A percentile compares a stretch with the other conserved stretches of the same genome.
Conservation (phyloP, 2,113 vertebrate genomes). For the Thomomys bottae region DNA sequence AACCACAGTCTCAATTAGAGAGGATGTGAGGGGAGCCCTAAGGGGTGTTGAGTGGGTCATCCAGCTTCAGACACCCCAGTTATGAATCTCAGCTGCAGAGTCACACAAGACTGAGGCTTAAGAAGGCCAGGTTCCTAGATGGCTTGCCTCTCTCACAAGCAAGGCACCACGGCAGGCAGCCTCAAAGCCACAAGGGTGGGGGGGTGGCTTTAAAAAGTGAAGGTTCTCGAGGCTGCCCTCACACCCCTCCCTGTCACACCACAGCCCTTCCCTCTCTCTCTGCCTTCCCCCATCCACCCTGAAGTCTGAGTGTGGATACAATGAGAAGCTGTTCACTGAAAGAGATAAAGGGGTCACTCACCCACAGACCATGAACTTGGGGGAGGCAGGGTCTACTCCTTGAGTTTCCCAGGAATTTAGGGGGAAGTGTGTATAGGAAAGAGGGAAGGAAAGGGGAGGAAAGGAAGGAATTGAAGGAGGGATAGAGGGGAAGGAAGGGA, state of each 20-base stretch:
- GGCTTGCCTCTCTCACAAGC: conserved; percentile 23
- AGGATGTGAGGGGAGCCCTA: not conserved
- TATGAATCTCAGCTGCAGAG: conserved; percentile 47
- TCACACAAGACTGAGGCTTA: not conserved
- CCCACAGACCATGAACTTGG: not conserved
- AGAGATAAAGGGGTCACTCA: no score
- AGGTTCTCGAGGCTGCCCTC: conserved; percentile 65
- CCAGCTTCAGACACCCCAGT: not conserved
- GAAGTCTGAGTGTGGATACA: not conserved
- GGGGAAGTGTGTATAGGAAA: not conserved
- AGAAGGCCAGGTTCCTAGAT: conserved; percentile 63
- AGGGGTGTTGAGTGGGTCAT: not conserved
- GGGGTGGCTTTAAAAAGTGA: conserved; percentile 80
- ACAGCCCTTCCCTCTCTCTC: conserved; percentile 25
- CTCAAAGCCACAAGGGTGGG: conserved; percentile 80
- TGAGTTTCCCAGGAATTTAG: not conserved
- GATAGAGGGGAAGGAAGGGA: not conserved
- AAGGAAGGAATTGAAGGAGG: no score
- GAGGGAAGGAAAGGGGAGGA: not conserved
- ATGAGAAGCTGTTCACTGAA: not conserved
- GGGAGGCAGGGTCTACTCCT: not conserved
- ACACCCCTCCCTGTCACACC: conserved; percentile 31
- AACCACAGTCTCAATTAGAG: not conserved
- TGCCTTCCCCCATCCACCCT: not conserved
- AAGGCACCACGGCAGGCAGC: conserved; percentile 53